Evolutionary conservation across 2,888 invertebrate genomes (phyloP).

Genomic region (Chorisops tibialis): DNA sequence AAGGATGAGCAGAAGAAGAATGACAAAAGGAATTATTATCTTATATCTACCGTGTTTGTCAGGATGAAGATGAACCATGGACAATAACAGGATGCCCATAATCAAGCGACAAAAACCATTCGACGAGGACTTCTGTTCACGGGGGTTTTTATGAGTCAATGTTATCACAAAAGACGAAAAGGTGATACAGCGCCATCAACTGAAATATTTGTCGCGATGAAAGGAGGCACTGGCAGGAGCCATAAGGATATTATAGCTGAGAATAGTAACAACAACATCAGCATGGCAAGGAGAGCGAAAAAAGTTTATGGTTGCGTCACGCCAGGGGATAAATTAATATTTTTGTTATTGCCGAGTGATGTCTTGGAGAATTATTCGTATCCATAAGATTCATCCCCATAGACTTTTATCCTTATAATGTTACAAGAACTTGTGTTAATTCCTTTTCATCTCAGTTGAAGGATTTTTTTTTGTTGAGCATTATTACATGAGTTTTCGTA

Average conservation of each 20-base stretch:
- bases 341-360: slow-evolving; percentile 22
- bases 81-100: slow-evolving; percentile 25
- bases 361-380: not conserved
- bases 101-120: slow-evolving; percentile 22
- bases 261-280: slow-evolving; percentile 1
- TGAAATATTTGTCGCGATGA: not conserved
- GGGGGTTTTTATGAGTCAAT: slow-evolving; percentile 13
- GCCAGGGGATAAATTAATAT: slow-evolving; percentile 30
- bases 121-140: slow-evolving; percentile 12
- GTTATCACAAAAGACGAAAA: slow-evolving; percentile 23
- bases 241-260: slow-evolving; percentile 3
- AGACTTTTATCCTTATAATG: too few relatives aligned
- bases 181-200: slow-evolving; percentile 16
- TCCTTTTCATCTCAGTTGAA: not conserved
- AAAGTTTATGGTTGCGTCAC: slow-evolving; percentile 27
- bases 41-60: not conserved
- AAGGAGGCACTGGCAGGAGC: not conserved
- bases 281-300: not conserved
- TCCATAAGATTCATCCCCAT: too few relatives aligned
- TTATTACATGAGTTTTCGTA: too few relatives aligned
- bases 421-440: not conserved
- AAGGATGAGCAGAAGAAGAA: not conserved
- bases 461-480: not conserved
- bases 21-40: not conserved
- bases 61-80: not conserved